Evolutionary conservation across 2,797 vertebrate species (phyloP), one percentile per base, ranked within the genome.

Genomic region (Holocentrus rufus): DNA sequence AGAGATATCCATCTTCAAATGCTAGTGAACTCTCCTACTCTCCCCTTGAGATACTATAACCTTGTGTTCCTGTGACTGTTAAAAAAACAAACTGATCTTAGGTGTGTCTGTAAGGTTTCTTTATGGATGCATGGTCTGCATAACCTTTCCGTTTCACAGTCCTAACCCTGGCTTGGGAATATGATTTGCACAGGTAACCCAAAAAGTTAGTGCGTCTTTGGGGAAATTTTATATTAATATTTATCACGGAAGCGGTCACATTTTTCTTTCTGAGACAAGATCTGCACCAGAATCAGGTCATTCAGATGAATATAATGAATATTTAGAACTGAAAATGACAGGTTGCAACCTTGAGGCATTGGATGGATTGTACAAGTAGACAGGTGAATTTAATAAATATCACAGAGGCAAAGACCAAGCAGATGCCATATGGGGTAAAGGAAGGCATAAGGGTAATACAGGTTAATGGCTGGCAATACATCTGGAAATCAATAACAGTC

Each of bases 251-350:
- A 8, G 57, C 52, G 5, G 31, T 34, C n/a, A 59, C 11, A 30
- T 62, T 53, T 79, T 66, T 81, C 76, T 69, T 34, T 27, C 27
- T 11, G 22, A 25, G 55, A 54, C 9, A 67, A 50, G 50, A 63
- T 69, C 42, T 59, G 50, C 8, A 27, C 34, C 14, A 30, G 7
- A 54, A 50, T 65, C 13, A 15, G 9, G 25, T 0, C 34, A 17
- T 50, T 64, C 42, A 62, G 11, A 68, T 67, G 46, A 23, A 39
- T 27, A 69, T 60, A 15, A 68, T 67, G 46, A 23, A 39, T 27
- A 69, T 60, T 57, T 56, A 39, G 66, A 72, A 20, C 50, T 20
- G 2, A 7, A 71, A 46, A 54, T 56, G 65, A 54, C n/a, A 58
- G 63, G 25, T 17, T 59, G 25, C 36, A 44, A 53, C 68, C 65